phyloP scores from a whole-genome alignment of 2,797 vertebrate species.

The Diplodus sargus region DNA sequence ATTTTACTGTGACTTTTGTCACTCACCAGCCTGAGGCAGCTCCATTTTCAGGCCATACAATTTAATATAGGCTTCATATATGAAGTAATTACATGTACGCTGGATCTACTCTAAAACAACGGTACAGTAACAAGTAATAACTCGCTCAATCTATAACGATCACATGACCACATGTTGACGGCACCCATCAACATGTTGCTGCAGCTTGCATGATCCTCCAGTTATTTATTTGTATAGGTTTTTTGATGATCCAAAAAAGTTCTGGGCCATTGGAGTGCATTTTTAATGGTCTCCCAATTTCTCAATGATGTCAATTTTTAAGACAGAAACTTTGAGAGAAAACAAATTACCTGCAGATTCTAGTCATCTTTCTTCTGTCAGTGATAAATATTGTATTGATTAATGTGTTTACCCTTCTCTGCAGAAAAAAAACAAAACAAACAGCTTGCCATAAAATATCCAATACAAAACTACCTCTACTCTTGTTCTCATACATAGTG shows the following conservation, averaged over 20 bases:
- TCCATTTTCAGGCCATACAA: not conserved
- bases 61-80: not conserved
- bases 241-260: not conserved
- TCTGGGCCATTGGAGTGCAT: not conserved
- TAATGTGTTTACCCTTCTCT: not conserved
- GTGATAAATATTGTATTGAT: not conserved
- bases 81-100: not conserved
- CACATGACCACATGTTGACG: too few species aligned
- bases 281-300: too few species aligned
- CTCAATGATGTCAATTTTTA: too few species aligned
- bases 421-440: not conserved
- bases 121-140: not conserved
- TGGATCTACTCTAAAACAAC: not conserved
- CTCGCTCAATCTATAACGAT: too few species aligned
- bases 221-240: not conserved
- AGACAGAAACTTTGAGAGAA: too few species aligned
- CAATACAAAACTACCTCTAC: not conserved
- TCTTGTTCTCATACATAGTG: not conserved
- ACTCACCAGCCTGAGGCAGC: not conserved
- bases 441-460: not conserved
- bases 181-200: too few species aligned
- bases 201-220: not conserved
- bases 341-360: not conserved
- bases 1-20: slow-evolving; percentile 26
- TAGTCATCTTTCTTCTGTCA: not conserved